Conservation (phyloP, 1,140 invertebrate genomes). For the Leptopilina clavipes region DNA sequence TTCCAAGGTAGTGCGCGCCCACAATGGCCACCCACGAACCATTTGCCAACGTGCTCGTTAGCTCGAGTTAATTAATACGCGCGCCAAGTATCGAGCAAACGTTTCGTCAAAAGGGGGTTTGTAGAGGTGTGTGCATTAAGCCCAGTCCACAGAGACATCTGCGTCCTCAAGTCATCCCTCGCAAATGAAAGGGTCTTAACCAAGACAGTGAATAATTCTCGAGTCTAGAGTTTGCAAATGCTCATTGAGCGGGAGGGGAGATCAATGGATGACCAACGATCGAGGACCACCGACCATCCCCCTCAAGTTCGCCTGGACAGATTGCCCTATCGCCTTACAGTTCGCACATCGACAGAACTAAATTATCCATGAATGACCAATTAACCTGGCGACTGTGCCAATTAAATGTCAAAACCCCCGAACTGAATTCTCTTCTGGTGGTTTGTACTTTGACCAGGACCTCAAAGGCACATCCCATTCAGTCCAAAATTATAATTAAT, state of each 20-base stretch:
- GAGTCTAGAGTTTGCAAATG: constrained; percentile 35
- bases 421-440: constrained; percentile 43
- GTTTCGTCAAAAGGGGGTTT: constrained; percentile 39
- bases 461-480: background rate
- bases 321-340: constrained; percentile 55
- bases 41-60: constrained; percentile 61
- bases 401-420: constrained; percentile 63
- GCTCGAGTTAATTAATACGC: constrained; percentile 60
- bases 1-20: constrained; percentile 54
- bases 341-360: constrained; percentile 59
- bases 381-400: constrained; percentile 69
- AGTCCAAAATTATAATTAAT: too few relatives aligned
- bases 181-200: constrained; percentile 16
- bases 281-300: too few relatives aligned
- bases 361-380: constrained; percentile 74
- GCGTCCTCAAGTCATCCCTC: background rate
- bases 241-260: constrained; percentile 20
- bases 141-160: constrained; percentile 17
- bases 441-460: constrained; percentile 23
- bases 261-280: constrained; percentile 34
- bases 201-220: constrained; percentile 20
- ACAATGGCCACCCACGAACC: constrained; percentile 58
- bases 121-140: constrained; percentile 15
- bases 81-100: constrained; percentile 53
- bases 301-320: background rate